Percentiles rank a stretch among this genome's conserved stretches.
Evolutionary conservation across 2,888 invertebrate genomes (phyloP).

Genomic region (Ophioninae sp.): DNA sequence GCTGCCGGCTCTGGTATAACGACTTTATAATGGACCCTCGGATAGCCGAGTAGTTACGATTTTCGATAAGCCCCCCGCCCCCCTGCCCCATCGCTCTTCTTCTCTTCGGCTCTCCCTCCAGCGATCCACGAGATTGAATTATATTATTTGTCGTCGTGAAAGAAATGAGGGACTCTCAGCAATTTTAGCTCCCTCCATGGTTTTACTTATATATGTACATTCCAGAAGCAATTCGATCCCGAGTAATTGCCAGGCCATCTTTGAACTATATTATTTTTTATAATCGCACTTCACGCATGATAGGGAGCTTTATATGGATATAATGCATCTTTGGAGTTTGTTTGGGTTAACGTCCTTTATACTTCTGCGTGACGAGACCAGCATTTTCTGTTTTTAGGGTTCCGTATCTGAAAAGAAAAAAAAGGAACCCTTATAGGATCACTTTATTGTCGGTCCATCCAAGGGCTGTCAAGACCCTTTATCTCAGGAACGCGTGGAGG

Average conservation of each 20-base stretch:
- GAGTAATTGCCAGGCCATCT: conserved; percentile 42
- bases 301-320: not conserved
- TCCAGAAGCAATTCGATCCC: conserved; percentile 46
- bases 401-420: too few species aligned
- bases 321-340: not conserved
- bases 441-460: too few species aligned
- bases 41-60: conserved; percentile 58
- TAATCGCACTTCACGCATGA: not conserved
- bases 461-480: too few species aligned
- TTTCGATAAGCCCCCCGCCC: conserved; percentile 55
- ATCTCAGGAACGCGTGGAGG: too few species aligned
- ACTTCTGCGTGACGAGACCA: too few species aligned
- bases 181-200: conserved; percentile 36
- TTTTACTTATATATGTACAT: conserved; percentile 26
- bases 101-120: not conserved
- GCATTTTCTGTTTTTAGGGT: not conserved
- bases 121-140: conserved; percentile 51
- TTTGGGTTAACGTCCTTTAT: too few species aligned
- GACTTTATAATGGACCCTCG: conserved; percentile 60
- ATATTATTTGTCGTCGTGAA: conserved; percentile 56
- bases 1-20: conserved; percentile 57
- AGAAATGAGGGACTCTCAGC: conserved; percentile 41
- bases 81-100: too few species aligned
- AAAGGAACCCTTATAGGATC: too few species aligned
- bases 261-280: conserved; percentile 7